These are phyloP conservation scores for Probosciger aterrimus DNA, from an alignment of 2,113 vertebrate species.

Conservation along the genomic window DNA sequence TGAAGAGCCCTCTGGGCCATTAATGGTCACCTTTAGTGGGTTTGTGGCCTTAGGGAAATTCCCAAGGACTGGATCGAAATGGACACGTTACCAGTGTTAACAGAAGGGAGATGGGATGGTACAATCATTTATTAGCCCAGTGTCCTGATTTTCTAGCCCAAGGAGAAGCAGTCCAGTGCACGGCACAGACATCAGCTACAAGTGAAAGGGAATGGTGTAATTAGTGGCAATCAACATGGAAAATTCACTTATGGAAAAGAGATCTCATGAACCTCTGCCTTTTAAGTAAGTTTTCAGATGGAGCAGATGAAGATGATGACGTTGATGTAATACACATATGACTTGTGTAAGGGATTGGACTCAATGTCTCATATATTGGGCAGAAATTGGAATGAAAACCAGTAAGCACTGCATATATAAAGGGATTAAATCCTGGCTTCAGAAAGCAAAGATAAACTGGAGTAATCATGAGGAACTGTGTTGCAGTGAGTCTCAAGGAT, in stretches of 20 bases:
- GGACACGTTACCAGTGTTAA: not conserved
- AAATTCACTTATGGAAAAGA: slow-evolving; percentile 31
- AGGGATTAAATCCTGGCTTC: not conserved
- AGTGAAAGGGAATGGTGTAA: not conserved
- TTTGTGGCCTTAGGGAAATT: not conserved
- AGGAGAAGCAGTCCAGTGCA: not conserved
- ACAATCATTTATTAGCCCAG: not conserved
- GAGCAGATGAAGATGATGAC: not conserved
- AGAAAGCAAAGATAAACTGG: not conserved
- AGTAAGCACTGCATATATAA: not conserved
- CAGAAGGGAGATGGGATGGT: not conserved
- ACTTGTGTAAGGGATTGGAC: not conserved
- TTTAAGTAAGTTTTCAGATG: slow-evolving; percentile 34
- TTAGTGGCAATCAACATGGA: slow-evolving; percentile 34
- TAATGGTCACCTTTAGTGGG: not conserved
- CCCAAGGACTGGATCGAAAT: not conserved
- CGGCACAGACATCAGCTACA: not conserved
- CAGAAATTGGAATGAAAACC: not conserved
- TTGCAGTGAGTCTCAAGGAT: not conserved
- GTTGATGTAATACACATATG: slow-evolving; percentile 32
- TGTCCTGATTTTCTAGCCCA: not conserved
- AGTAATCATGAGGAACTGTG: not conserved
- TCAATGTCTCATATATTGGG: not conserved
- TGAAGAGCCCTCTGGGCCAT: slow-evolving; percentile 15
- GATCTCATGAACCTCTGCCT: not conserved